phyloP scores from a whole-genome alignment of 2,113 vertebrate species.

The Ptyas mucosa region DNA sequence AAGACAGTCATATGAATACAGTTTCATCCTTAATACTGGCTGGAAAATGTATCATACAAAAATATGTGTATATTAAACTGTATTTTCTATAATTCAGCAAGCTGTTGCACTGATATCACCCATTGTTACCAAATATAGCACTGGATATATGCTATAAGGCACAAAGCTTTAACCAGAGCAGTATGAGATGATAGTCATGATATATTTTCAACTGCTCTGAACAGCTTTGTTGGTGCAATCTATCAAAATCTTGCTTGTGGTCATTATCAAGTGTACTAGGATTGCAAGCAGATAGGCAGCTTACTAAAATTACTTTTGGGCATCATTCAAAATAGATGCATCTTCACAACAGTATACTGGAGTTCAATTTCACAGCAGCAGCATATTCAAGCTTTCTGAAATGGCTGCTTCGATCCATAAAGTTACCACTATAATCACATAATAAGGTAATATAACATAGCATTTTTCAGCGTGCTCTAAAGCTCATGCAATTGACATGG shows the following conservation, averaged over 20 bases:
- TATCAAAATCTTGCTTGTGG: neutral
- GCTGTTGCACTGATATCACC: neutral
- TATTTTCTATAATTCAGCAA: neutral
- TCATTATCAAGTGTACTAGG: neutral
- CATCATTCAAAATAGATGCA: neutral
- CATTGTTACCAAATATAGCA: neutral
- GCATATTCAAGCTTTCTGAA: neutral
- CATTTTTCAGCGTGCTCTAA: neutral
- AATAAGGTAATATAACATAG: neutral
- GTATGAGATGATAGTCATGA: neutral
- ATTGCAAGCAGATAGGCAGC: neutral
- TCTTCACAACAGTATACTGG: neutral
- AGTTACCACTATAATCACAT: neutral
- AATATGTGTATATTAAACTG: conserved; percentile 25
- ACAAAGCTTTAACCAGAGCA: neutral
- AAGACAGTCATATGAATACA: neutral
- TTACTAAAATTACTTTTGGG: neutral
- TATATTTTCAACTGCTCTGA: neutral
- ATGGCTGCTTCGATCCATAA: neutral
- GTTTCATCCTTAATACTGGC: conserved; percentile 5
- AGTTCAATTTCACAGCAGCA: neutral
- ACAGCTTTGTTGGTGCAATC: neutral
- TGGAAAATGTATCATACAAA: conserved; percentile 33
- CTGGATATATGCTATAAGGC: neutral
- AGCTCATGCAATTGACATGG: conserved; percentile 20